Percentiles rank a stretch among this genome's conserved stretches.
Conservation (phyloP, 1,140 invertebrate genomes). For the Drosophila mauritiana region DNA sequence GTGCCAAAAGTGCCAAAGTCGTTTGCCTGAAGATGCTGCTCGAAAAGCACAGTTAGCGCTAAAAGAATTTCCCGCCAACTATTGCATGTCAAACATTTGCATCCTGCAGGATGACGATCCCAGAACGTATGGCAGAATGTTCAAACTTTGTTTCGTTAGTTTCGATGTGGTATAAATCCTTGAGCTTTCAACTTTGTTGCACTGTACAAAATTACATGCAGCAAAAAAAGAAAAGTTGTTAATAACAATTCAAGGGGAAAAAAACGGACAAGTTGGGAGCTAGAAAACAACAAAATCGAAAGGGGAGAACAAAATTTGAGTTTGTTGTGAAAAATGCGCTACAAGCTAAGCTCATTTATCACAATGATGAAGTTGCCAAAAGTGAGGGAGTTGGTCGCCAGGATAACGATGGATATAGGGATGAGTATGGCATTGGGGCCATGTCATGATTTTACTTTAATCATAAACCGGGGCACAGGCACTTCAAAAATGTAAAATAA, state of each 20-base stretch:
- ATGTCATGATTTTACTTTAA: conserved; percentile 67
- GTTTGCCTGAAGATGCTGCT: conserved; percentile 59
- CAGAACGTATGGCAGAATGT: conserved; percentile 66
- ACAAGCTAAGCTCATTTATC: conserved; percentile 68
- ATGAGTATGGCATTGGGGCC: conserved; percentile 10
- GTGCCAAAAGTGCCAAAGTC: conserved; percentile 70
- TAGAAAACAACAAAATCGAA: neutral
- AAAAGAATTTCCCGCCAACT: conserved; percentile 43
- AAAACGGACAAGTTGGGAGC: conserved; percentile 45
- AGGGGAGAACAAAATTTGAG: conserved; percentile 38
- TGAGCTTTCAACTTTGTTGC: conserved; percentile 69
- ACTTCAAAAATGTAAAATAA: conserved; percentile 64
- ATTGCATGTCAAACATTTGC: conserved; percentile 58
- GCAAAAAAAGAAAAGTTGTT: conserved; percentile 55
- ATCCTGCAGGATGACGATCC: conserved; percentile 45
- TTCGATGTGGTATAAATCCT: conserved; percentile 68
- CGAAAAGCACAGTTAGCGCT: conserved; percentile 38
- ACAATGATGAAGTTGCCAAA: conserved; percentile 71
- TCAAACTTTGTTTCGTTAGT: conserved; percentile 68
- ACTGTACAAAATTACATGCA: conserved; percentile 19
- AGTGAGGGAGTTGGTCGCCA: conserved; percentile 2
- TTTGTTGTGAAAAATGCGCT: conserved; percentile 58
- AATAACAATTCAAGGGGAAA: conserved; percentile 61
- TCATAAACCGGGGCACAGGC: conserved; percentile 52
- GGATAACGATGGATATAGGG: too few relatives aligned